Evolutionary conservation across 2,113 vertebrate species (phyloP).

Genomic region (Sturnira hondurensis): DNA sequence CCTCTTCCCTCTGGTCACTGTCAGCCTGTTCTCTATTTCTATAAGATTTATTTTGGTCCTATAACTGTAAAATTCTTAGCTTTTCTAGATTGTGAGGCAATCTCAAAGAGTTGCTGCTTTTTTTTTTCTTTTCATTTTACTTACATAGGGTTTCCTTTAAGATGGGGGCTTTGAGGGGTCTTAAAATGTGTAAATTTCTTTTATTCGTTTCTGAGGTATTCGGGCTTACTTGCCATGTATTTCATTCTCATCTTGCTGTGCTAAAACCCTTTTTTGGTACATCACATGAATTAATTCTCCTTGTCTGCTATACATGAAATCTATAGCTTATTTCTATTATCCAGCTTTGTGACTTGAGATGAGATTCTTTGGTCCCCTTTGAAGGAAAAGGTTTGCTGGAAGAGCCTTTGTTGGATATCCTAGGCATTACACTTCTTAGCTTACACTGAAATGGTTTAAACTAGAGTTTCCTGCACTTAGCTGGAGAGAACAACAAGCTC

Average conservation of each 20-base stretch:
- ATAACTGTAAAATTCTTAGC: neutral
- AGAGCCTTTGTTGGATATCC: neutral
- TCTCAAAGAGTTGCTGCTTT: neutral
- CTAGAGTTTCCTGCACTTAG: neutral
- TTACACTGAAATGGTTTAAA: neutral
- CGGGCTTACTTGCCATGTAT: neutral
- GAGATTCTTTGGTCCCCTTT: neutral
- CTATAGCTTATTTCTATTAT: neutral
- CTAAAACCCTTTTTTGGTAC: neutral
- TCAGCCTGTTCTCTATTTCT: too few relatives aligned
- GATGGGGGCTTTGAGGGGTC: neutral
- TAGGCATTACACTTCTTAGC: neutral
- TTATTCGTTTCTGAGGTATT: neutral
- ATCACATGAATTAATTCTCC: neutral
- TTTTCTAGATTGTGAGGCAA: neutral
- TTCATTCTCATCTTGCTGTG: neutral
- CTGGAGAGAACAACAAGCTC: neutral
- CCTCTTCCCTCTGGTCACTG: too few relatives aligned
- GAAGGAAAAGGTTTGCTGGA: neutral
- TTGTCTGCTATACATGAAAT: neutral
- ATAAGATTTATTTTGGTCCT: neutral
- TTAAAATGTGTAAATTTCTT: neutral
- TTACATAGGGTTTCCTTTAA: neutral
- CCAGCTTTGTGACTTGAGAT: neutral
- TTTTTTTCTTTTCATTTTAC: neutral